A percentile compares a stretch with the other conserved stretches of the same genome.
Conservation (phyloP, 1,140 invertebrate species). For the Drosophila pectinifera region DNA sequence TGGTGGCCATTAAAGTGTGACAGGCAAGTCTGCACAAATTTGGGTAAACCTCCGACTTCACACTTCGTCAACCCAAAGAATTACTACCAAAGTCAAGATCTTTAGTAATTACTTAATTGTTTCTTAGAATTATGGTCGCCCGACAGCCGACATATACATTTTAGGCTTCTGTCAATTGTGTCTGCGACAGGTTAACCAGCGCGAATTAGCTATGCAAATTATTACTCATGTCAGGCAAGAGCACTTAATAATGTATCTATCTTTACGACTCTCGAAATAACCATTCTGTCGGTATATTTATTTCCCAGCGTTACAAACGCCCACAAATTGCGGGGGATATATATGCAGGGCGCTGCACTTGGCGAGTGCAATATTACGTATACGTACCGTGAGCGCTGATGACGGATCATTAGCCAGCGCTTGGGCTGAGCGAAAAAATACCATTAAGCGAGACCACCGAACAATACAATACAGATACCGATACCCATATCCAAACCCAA, state of each 20-base stretch:
- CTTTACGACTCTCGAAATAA: constrained; percentile 53
- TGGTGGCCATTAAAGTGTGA: constrained; percentile 18
- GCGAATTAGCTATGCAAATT: constrained; percentile 50
- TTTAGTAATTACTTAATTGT: constrained; percentile 25
- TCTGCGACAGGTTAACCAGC: constrained; percentile 29
- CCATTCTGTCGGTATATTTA: constrained; percentile 56
- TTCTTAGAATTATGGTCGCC: constrained; percentile 11
- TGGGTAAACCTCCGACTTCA: constrained; percentile 13
- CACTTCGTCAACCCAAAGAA: not conserved
- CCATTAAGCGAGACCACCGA: constrained; percentile 56
- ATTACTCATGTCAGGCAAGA: constrained; percentile 45
- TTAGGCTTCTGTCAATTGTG: constrained; percentile 41
- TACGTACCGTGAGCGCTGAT: constrained; percentile 47
- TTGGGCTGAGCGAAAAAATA: constrained; percentile 36
- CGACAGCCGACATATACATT: constrained; percentile 7
- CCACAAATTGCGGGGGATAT: constrained; percentile 27
- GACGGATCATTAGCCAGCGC: constrained; percentile 50
- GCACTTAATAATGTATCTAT: constrained; percentile 55
- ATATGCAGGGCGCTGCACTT: constrained; percentile 30
- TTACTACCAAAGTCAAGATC: constrained; percentile 13
- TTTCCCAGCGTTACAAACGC: constrained; percentile 39
- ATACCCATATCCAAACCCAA: too few relatives aligned
- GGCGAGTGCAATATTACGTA: constrained; percentile 53
- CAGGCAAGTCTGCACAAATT: constrained; percentile 43
- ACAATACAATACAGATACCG: constrained; percentile 63